phyloP scores from a whole-genome alignment of 1,140 invertebrate genomes.

The Pseudomyrmex cubaensis region DNA sequence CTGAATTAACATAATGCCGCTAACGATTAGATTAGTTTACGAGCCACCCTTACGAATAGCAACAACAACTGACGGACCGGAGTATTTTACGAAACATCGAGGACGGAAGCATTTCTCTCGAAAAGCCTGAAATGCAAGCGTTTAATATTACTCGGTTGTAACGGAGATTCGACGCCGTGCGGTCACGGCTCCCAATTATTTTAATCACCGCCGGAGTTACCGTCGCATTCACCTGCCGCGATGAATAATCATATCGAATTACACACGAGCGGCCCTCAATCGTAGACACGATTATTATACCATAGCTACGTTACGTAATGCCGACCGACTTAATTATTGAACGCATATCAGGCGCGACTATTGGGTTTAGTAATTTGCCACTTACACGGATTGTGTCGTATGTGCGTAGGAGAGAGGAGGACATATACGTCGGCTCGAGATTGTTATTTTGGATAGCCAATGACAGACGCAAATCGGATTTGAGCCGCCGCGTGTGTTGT shows the following conservation, averaged over 20 bases:
- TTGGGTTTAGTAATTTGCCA: conserved; percentile 75
- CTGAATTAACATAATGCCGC: conserved; percentile 59
- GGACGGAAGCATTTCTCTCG: conserved; percentile 6
- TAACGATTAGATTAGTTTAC: conserved; percentile 35
- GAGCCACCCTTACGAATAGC: conserved; percentile 29
- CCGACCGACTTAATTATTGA: conserved; percentile 74
- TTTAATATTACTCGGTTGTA: conserved; percentile 67
- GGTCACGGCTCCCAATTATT: conserved; percentile 74
- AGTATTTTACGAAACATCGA: background rate
- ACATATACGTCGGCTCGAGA: conserved; percentile 62
- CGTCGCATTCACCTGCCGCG: conserved; percentile 73
- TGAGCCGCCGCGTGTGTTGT: conserved; percentile 50
- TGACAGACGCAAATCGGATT: conserved; percentile 73
- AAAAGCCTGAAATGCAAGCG: conserved; percentile 61
- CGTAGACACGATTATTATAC: conserved; percentile 76
- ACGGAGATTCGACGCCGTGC: conserved; percentile 65
- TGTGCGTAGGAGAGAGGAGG: conserved; percentile 56
- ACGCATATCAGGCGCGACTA: conserved; percentile 74
- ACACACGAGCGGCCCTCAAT: conserved; percentile 73
- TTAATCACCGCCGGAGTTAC: conserved; percentile 73
- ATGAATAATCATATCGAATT: conserved; percentile 79
- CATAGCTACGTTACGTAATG: conserved; percentile 73
- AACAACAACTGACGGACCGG: conserved; percentile 1
- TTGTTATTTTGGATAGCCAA: conserved; percentile 73
- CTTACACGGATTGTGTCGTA: conserved; percentile 74